Evolutionary conservation across 2,888 invertebrate genomes (phyloP), one percentile per base, ranked within the genome.

Genomic region (Dasysyrphus tricinctus): DNA sequence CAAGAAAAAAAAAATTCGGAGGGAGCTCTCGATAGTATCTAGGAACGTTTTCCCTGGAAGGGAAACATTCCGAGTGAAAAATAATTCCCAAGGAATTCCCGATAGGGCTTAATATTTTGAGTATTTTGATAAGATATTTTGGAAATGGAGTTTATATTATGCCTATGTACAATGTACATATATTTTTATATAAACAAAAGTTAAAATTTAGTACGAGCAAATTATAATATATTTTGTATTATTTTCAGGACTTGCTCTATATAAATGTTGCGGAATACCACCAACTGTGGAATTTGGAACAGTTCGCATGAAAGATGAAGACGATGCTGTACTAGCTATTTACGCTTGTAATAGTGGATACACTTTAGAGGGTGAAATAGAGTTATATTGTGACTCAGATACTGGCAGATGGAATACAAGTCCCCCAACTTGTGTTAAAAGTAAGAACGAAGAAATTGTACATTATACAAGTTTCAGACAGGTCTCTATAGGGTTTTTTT

Each of bases 371-470:
- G 93, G 93, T n/a, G 73, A 89, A 42, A 80, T 73, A 0, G 90
- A 91, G 67, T 72, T 93, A 54, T 69, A 88, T 29, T 93, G 93
- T 76, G 88, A 92, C 88, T 80, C 92, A 69, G 90, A 91, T 51
- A 90, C 91, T 0, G 91, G 92, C 79, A 90, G 91, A 65, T 93
- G 93, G 93, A 89, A 90, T 70, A 89, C 88, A 0, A 90, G 91
- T 19, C 92, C 92, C 16, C 93, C 93, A 6, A 89, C 65, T 4
- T 93, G 93, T 88, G 84, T 88, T 80, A 73, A 75, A 88, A 88
- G 90, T 90, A 85, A 88, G 85, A 16, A 85, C 88, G 85, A 16
- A 24, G 0, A 47, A 16, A 16, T n/a, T n/a, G n/a, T n/a, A n/a
- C n/a, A n/a, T n/a, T 47, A 16, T 8, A 47, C 11, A 3, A 9